Conservation (phyloP, 2,113 vertebrate species). For the Marmota flaviventris region DNA sequence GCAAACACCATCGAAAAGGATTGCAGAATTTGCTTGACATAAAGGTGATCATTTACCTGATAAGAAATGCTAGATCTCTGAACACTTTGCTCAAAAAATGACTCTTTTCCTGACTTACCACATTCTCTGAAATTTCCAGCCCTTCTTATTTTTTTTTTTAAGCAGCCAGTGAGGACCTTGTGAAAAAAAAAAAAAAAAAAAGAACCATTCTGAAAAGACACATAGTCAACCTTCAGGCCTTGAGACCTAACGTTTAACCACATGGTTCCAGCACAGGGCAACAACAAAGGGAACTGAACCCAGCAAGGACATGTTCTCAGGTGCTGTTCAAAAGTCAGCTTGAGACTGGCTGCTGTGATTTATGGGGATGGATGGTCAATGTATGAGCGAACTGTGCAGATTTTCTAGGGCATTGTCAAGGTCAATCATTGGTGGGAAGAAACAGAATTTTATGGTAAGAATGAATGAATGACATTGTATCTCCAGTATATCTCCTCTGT, state of each 20-base stretch:
- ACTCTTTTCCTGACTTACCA: neutral
- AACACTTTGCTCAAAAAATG: slow-evolving; percentile 16
- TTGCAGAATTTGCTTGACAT: neutral
- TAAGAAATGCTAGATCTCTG: neutral
- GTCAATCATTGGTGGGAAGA: neutral
- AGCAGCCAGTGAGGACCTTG: neutral
- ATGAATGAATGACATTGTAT: neutral
- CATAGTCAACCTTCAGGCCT: neutral
- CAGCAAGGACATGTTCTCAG: neutral
- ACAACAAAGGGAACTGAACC: neutral
- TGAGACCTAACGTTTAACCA: neutral
- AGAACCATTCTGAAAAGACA: neutral
- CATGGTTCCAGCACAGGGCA: neutral
- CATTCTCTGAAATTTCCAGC: neutral
- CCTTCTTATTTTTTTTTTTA: neutral
- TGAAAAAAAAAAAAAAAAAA: neutral
- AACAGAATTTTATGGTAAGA: neutral
- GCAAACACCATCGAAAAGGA: neutral
- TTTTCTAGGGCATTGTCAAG: neutral
- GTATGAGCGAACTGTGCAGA: neutral
- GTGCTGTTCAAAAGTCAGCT: neutral
- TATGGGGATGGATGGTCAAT: neutral
- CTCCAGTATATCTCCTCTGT: neutral
- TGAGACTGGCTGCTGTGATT: neutral
- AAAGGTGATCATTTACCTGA: neutral